A percentile compares a stretch with the other conserved stretches of the same genome.
phyloP scores from a whole-genome alignment of 2,888 invertebrate genomes.

The Nebria salina region DNA sequence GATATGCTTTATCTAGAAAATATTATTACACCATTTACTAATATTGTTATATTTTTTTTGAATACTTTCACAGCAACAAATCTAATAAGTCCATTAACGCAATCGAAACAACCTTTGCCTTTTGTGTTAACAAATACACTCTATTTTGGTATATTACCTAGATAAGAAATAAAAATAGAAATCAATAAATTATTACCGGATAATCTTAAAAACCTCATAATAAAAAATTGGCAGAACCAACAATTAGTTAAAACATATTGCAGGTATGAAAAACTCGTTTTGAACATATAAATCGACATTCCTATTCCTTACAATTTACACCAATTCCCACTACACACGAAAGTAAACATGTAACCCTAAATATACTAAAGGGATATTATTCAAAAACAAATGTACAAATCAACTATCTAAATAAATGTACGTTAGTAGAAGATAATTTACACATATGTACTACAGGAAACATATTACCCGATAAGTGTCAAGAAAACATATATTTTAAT shows the following conservation, averaged over 20 bases:
- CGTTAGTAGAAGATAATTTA: too few species aligned
- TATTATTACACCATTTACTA: constrained; percentile 5
- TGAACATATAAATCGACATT: not conserved
- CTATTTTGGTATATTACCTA: constrained; percentile 8
- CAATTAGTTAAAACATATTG: constrained; percentile 20
- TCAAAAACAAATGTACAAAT: too few species aligned
- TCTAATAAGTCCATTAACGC: constrained; percentile 6
- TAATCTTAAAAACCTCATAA: not conserved
- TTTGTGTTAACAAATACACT: constrained; percentile 19
- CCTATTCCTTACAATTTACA: too few species aligned
- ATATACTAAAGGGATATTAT: too few species aligned
- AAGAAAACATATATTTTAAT: too few species aligned
- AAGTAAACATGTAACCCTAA: too few species aligned
- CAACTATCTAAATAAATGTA: too few species aligned
- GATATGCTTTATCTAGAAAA: constrained; percentile 8
- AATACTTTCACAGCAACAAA: not conserved
- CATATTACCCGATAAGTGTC: too few species aligned
- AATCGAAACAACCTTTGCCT: constrained; percentile 11
- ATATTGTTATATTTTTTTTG: too few species aligned
- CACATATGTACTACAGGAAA: too few species aligned
- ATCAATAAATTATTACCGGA: not conserved
- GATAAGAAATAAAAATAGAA: constrained; percentile 9
- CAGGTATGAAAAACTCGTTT: not conserved
- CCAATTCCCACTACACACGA: too few species aligned
- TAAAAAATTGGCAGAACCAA: constrained; percentile 15